Percentiles rank a stretch among this genome's conserved stretches.
Conservation (phyloP, 2,888 invertebrate species). For the Drosophila neutralis region DNA sequence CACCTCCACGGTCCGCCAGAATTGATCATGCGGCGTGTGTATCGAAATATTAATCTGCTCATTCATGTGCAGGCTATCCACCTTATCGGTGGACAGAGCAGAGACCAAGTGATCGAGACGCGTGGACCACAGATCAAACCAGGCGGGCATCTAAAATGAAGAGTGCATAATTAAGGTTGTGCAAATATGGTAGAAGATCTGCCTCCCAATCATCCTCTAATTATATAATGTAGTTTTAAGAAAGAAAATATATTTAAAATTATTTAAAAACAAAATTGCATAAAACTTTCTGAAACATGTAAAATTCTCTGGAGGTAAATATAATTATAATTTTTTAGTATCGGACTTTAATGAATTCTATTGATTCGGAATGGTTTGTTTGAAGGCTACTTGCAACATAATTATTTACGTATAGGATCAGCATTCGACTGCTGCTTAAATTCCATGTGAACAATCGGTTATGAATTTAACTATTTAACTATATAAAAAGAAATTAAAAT, state of each 20-base stretch:
- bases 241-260: too few species aligned
- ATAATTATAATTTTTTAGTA: too few species aligned
- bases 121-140: conserved; percentile 83
- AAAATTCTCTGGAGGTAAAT: too few species aligned
- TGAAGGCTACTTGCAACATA: too few species aligned
- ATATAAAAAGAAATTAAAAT: not conserved
- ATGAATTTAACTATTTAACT: not conserved
- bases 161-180: not conserved
- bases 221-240: not conserved
- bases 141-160: conserved; percentile 82
- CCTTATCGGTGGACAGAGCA: conserved; percentile 81
- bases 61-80: conserved; percentile 82
- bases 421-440: not conserved
- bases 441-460: too few species aligned
- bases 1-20: conserved; percentile 81
- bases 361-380: too few species aligned
- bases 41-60: conserved; percentile 81
- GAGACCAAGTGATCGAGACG: conserved; percentile 84
- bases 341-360: too few species aligned
- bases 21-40: conserved; percentile 82
- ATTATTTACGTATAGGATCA: too few species aligned
- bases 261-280: too few species aligned
- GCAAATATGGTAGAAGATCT: not conserved
- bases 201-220: not conserved
- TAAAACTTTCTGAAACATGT: too few species aligned